Evolutionary conservation across 2,797 vertebrate species (phyloP).

Genomic region (Sciurus carolinensis): DNA sequence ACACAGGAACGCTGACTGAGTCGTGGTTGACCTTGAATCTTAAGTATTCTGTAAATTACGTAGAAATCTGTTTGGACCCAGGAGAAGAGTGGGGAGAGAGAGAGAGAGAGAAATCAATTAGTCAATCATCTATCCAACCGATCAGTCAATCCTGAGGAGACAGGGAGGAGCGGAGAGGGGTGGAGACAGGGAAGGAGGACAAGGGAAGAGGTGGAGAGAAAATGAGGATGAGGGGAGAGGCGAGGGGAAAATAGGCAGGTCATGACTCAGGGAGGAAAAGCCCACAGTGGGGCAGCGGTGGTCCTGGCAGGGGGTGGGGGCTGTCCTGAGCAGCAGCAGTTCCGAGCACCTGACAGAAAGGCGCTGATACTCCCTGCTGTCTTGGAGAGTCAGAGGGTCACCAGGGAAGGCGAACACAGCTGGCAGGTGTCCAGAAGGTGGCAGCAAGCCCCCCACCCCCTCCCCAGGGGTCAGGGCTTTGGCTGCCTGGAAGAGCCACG

Average conservation of each 20-base stretch:
- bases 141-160: neutral
- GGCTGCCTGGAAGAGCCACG: neutral
- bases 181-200: neutral
- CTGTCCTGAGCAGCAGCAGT: neutral
- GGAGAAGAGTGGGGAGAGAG: too few species aligned
- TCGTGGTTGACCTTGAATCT: neutral
- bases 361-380: neutral
- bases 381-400: neutral
- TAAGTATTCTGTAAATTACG: neutral
- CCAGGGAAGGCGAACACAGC: rapidly evolving
- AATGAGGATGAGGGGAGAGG: rapidly evolving
- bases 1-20: neutral
- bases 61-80: neutral
- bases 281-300: rapidly evolving
- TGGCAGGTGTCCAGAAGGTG: neutral
- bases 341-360: neutral
- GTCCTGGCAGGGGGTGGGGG: too few species aligned
- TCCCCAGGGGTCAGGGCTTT: neutral
- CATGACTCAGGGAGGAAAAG: neutral
- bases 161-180: neutral
- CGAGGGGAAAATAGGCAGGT: neutral
- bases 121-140: neutral
- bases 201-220: neutral
- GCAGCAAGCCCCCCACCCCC: neutral
- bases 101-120: neutral